These are phyloP conservation scores for Zophobas atratus DNA, from an alignment of 1,140 invertebrate species.

Conservation along the genomic window DNA sequence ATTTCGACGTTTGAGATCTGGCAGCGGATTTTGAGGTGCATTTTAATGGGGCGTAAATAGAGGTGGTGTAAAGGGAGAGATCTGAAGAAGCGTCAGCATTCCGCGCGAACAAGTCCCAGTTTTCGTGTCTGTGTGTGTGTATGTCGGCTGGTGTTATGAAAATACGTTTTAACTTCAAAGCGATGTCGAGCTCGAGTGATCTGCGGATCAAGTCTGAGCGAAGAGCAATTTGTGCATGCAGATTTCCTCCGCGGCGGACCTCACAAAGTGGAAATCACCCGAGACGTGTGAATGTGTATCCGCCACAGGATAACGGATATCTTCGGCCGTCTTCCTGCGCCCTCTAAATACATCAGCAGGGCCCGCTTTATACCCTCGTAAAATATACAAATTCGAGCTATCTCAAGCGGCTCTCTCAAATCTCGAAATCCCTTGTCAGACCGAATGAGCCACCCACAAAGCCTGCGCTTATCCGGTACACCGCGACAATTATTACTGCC, in stretches of 20 bases:
- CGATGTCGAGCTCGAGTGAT: slow-evolving; percentile 56
- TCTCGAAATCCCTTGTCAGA: slow-evolving; percentile 25
- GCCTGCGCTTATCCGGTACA: not conserved
- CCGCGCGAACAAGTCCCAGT: slow-evolving; percentile 44
- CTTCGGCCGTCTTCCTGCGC: slow-evolving; percentile 38
- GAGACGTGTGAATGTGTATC: slow-evolving; percentile 49
- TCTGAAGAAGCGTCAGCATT: slow-evolving; percentile 43
- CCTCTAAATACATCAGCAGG: slow-evolving; percentile 31
- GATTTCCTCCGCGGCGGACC: slow-evolving; percentile 51
- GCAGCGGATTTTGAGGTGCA: slow-evolving; percentile 29
- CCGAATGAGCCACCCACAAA: slow-evolving; percentile 12
- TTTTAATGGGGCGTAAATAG: slow-evolving; percentile 42
- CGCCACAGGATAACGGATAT: slow-evolving; percentile 39
- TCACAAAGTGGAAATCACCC: slow-evolving; percentile 48
- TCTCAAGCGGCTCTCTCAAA: slow-evolving; percentile 26
- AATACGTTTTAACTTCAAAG: slow-evolving; percentile 60
- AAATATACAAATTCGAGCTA: slow-evolving; percentile 44
- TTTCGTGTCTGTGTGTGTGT: slow-evolving; percentile 41
- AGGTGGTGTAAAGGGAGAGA: slow-evolving; percentile 33
- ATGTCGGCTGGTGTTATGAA: slow-evolving; percentile 57
- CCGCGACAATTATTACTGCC: slow-evolving; percentile 6
- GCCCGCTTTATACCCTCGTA: slow-evolving; percentile 45
- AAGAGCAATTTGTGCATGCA: slow-evolving; percentile 59
- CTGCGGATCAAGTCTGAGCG: slow-evolving; percentile 56
- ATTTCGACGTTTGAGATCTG: slow-evolving; percentile 25